Evolutionary conservation across 2,113 vertebrate species (phyloP), one percentile per base, ranked within the genome.

Genomic region (Desmodus rotundus): DNA sequence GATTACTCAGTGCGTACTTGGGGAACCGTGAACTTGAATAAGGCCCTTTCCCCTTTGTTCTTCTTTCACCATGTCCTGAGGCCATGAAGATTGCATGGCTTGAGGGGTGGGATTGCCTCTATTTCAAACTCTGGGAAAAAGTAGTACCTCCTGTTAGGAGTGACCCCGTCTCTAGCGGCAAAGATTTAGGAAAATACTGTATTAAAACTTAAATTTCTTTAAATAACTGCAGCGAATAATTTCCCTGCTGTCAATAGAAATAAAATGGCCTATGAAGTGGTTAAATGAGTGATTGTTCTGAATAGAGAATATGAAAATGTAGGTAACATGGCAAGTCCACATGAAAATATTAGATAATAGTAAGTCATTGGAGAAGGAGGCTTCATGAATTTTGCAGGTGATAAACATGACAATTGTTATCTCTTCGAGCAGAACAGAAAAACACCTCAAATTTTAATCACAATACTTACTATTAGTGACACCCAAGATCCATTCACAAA

Each of bases 231-330:
- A 82, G 7, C 78, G 26, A 88, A 72, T 68, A 80, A 41, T 56
- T 93, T 80, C 2, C 83, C 28, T 93, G 26, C 38, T 95, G 2
- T 73, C 38, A 52, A 17, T 38, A 85, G 56, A 24, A 43, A 52
- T 61, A 58, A 73, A 41, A 28, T 33, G 31, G 45, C 16, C 43
- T 68, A 33, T 54, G 15, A 58, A 73, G 38, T 8, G 13, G 1
- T 90, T n/a, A 92, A 91, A 82, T 92, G 41, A 61, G 12, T 93
- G 41, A 76, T 5, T 2, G 47, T 85, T 94, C 87, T 92, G 33
- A 73, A 82, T 61, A 78, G 19, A 94, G 52, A 85, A 89, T 92
- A n/a, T 92, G 50, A 96, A 85, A 77, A 88, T 65, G 87, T 19
- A 82, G 38, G 43, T 82, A 82, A 41, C 58, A 43, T 13, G 16